Evolutionary conservation across 2,797 vertebrate genomes (phyloP).

Genomic region (Brachyalestes nurse): DNA sequence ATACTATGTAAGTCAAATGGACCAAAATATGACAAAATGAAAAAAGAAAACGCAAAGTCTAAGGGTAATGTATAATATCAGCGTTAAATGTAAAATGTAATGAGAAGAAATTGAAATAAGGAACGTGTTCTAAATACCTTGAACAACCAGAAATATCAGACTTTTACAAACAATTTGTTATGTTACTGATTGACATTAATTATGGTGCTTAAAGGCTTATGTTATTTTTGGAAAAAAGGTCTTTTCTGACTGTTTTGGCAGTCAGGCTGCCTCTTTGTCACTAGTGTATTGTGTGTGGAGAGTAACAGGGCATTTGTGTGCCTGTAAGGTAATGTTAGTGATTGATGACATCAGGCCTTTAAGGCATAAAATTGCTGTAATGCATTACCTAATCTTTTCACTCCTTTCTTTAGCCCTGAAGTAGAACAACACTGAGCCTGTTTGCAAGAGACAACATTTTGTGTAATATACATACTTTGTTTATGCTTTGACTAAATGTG

Average conservation of each 20-base stretch:
- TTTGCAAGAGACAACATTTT: background rate
- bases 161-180: background rate
- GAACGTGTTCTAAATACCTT: too few species aligned
- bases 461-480: background rate
- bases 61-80: background rate
- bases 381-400: conserved; percentile 2
- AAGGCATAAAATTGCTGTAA: conserved; percentile 3
- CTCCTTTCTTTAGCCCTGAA: conserved; percentile 1
- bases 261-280: background rate
- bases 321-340: conserved; percentile 1
- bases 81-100: background rate
- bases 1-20: too few species aligned
- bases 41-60: too few species aligned
- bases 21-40: too few species aligned
- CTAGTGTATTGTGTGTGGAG: background rate
- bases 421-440: background rate
- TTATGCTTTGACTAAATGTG: background rate
- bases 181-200: conserved; percentile 2
- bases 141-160: background rate
- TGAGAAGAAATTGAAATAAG: background rate
- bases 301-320: background rate
- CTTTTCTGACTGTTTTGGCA: background rate
- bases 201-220: background rate
- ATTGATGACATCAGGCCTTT: conserved; percentile 20
- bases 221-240: background rate